Evolutionary conservation across 2,113 vertebrate genomes (phyloP).

Genomic region (Peromyscus leucopus): DNA sequence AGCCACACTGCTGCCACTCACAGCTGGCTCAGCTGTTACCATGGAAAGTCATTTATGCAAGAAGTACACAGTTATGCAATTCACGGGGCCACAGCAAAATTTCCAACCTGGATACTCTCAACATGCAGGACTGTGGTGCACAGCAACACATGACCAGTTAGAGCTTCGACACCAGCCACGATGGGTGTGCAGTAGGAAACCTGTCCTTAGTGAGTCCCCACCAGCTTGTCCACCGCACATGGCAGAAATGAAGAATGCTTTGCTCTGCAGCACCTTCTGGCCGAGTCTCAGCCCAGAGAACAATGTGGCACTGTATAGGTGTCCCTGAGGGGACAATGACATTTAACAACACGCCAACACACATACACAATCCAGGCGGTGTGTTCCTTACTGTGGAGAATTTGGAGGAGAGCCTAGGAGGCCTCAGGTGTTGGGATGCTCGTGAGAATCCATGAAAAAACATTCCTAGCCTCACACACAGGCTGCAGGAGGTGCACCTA

Average conservation of each 20-base stretch:
- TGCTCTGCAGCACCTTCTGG: neutral
- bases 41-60: neutral
- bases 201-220: neutral
- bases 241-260: neutral
- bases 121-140: neutral
- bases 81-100: neutral
- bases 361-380: neutral
- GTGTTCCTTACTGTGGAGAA: neutral
- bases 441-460: neutral
- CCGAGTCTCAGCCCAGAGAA: neutral
- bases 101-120: neutral
- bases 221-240: neutral
- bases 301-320: neutral
- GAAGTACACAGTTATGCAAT: neutral
- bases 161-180: neutral
- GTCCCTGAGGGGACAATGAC: neutral
- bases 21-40: fast-evolving
- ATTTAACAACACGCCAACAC: neutral
- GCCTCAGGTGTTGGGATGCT: neutral
- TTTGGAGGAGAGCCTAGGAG: neutral
- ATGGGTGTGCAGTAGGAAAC: neutral
- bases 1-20: neutral
- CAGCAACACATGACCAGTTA: no score
- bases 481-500: no score
- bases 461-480: neutral